phyloP scores from a whole-genome alignment of 2,113 vertebrate species.

The Hyperopisus bebe region DNA sequence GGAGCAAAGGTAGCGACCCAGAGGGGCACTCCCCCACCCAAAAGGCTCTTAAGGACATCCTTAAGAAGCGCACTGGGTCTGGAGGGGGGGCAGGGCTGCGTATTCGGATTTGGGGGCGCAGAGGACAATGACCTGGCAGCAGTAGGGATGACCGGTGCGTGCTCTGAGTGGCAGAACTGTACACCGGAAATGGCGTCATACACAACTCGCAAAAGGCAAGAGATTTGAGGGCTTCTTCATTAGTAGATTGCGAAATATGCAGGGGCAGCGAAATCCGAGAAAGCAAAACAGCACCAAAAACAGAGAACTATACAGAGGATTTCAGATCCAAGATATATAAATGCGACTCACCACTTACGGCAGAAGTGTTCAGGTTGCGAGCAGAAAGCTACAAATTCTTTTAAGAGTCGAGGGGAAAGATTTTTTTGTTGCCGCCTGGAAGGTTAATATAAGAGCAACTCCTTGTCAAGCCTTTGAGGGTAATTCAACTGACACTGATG shows the following conservation, averaged over 20 bases:
- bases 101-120: conserved; percentile 26
- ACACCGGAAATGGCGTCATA: not conserved
- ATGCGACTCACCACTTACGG: conserved; percentile 22
- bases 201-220: not conserved
- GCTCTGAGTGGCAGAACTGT: not conserved
- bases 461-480: conserved; percentile 83
- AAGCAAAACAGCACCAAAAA: conserved; percentile 17
- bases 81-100: conserved; percentile 16
- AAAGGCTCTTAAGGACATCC: conserved; percentile 35
- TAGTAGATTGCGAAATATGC: not conserved
- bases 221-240: not conserved
- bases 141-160: conserved; percentile 22
- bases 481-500: conserved; percentile 95
- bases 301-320: not conserved
- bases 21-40: conserved; percentile 22
- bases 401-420: conserved; percentile 44
- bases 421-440: conserved; percentile 34
- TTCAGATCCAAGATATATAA: conserved; percentile 17
- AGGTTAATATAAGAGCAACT: conserved; percentile 86
- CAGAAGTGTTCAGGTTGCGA: conserved; percentile 26
- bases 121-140: conserved; percentile 35
- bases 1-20: conserved; percentile 46
- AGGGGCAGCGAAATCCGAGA: not conserved
- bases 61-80: conserved; percentile 27
- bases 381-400: conserved; percentile 37